Conservation (phyloP, 2,113 vertebrate genomes). For the Limanda limanda region DNA sequence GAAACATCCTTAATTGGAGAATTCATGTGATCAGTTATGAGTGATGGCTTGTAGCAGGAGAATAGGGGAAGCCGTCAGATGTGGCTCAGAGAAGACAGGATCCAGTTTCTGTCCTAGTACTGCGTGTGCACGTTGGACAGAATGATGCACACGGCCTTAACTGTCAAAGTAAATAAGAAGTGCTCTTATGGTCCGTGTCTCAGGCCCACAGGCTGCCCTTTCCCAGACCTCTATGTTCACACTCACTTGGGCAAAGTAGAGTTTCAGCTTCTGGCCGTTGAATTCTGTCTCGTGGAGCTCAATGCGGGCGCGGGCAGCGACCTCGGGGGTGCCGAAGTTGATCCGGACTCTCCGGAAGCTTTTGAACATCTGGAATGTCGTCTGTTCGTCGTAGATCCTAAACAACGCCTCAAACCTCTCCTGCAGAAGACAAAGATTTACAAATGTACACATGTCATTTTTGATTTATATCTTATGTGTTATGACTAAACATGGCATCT, state of each 20-base stretch:
- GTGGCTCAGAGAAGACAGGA: no score
- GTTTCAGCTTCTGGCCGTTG: slow-evolving; percentile 90
- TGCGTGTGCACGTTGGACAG: background rate
- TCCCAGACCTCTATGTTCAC: slow-evolving; percentile 11
- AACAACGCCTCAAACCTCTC: slow-evolving; percentile 95
- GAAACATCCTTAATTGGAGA: no score
- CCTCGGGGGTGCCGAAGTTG: slow-evolving; percentile 95
- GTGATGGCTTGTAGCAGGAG: no score
- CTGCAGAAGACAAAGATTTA: slow-evolving; percentile 72
- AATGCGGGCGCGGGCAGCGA: slow-evolving; percentile 92
- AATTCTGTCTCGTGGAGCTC: slow-evolving; percentile 95
- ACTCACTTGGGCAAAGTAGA: slow-evolving; percentile 95
- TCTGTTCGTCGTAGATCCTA: slow-evolving; percentile 90
- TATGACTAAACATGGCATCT: no score
- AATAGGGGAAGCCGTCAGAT: no score
- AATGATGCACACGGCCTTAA: background rate
- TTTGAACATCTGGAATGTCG: slow-evolving; percentile 94
- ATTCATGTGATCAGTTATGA: no score
- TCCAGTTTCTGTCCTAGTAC: no score
- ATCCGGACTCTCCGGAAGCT: slow-evolving; percentile 96
- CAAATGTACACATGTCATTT: background rate
- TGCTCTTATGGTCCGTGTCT: slow-evolving; percentile 9
- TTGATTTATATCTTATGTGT: background rate
- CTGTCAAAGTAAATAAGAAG: slow-evolving; percentile 16
- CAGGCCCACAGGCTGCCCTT: slow-evolving; percentile 22